Base-by-base conservation (phyloP, 2,113 vertebrate species). In the Osmerus eperlanus region DNA sequence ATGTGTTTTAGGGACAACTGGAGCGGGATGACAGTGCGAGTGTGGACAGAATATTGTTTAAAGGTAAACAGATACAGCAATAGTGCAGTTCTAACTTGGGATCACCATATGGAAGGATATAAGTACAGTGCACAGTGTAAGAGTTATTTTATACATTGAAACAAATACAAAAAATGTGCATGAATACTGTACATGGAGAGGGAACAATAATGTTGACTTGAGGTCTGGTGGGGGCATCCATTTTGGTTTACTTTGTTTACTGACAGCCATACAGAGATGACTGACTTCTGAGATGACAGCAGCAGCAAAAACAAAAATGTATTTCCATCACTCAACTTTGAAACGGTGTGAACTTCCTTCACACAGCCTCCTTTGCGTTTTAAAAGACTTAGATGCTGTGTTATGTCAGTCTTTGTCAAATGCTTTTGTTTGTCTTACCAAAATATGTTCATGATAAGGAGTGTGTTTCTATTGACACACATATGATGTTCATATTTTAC, bases 131-230 rank as follows among this genome's bases (percentile, higher is more conserved):
- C 62, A 78, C 56, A 70, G 9, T 12, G 36, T 61, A 51, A 4
- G 62, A 16, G 54, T 55, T 71, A 12, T 47, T 32, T 69, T 65
- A 55, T 23, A 72, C 60, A 70, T 18, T 15, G 3, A 76, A 55
- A 71, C 23, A 47, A 6, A 55, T 32, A 65, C 18, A 79, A 75
- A 68, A 67, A 52, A 23, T 14, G 15, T 3, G 1, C 60, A 61
- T 12, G 12, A 66, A 61, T 32, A 67, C 41, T 83, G 18, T 71
- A 74, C 29, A 78, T 13, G 21, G 15, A 78, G 41, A 71, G 60
- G 23, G 55, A 67, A 23, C 68, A 51, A 21, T 21, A 52, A 16
- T 36, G 25, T 74, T 59, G 51, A 68, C 47, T 32, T 66, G 59
- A 76, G 59, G 77, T 71, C 7, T 12, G 19, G n/a, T 59, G n/a